phyloP scores from a whole-genome alignment of 2,888 invertebrate species.

The Antheraea yamamai region DNA sequence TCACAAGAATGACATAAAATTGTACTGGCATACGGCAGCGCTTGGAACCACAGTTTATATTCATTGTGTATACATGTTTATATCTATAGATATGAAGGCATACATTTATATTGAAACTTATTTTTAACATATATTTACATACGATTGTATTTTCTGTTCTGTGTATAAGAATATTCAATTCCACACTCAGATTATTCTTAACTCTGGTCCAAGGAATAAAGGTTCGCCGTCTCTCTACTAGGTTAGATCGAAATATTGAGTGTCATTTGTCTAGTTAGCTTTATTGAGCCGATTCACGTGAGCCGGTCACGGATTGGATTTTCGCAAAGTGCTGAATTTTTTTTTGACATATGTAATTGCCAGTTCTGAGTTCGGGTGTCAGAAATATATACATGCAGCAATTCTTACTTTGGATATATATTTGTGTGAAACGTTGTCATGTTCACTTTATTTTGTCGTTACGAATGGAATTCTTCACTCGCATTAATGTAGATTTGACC shows the following conservation, averaged over 20 bases:
- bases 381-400: too few species aligned
- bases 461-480: too few species aligned
- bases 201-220: not conserved
- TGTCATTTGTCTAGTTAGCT: too few species aligned
- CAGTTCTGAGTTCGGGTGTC: too few species aligned
- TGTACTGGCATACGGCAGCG: slow-evolving; percentile 39
- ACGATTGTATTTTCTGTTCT: slow-evolving; percentile 1
- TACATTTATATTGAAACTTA: slow-evolving; percentile 6
- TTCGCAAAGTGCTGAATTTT: too few species aligned
- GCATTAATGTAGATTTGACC: too few species aligned
- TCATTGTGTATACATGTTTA: slow-evolving; percentile 7
- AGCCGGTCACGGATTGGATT: too few species aligned
- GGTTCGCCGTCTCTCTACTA: not conserved
- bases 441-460: too few species aligned
- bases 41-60: slow-evolving; percentile 4
- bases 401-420: too few species aligned
- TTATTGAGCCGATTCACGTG: too few species aligned
- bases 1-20: slow-evolving; percentile 71
- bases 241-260: not conserved
- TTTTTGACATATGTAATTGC: too few species aligned
- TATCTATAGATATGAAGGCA: slow-evolving; percentile 9
- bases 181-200: not conserved
- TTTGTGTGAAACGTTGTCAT: too few species aligned
- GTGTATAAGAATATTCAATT: not conserved
- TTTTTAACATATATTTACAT: slow-evolving; percentile 6